Evolutionary conservation across 2,113 vertebrate genomes (phyloP).

Genomic region (Centropus bengalensis): DNA sequence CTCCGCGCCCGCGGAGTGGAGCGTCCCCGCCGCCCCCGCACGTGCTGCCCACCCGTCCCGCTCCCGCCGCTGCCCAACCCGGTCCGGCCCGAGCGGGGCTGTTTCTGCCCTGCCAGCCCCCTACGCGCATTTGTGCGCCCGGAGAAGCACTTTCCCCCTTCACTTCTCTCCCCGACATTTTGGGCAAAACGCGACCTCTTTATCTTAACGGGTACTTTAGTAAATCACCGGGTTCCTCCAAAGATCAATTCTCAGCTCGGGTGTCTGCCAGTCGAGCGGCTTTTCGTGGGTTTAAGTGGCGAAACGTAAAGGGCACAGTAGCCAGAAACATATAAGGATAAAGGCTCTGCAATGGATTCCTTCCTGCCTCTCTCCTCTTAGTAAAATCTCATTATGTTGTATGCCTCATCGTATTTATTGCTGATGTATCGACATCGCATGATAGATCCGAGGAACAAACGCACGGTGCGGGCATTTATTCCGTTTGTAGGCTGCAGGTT

Average conservation of each 20-base stretch:
- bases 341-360: constrained; percentile 6
- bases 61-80: no score
- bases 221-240: neutral
- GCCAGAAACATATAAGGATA: neutral
- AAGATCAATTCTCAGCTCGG: neutral
- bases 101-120: neutral
- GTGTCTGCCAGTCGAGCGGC: neutral
- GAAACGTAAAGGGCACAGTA: neutral
- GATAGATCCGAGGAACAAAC: neutral
- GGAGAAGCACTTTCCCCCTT: neutral
- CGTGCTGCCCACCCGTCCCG: neutral
- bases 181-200: neutral
- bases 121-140: neutral
- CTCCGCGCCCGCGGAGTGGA: neutral
- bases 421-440: neutral
- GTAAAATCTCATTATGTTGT: neutral
- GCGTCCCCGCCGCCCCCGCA: neutral
- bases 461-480: neutral
- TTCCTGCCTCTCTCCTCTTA: neutral
- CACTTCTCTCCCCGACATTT: no score
- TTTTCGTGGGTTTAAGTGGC: neutral
- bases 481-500: neutral
- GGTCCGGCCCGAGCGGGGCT: neutral
- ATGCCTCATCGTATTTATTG: neutral
- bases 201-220: neutral